Evolutionary conservation across 2,888 invertebrate genomes (phyloP), one percentile per base, ranked within the genome.

Genomic region (Seira musarum): DNA sequence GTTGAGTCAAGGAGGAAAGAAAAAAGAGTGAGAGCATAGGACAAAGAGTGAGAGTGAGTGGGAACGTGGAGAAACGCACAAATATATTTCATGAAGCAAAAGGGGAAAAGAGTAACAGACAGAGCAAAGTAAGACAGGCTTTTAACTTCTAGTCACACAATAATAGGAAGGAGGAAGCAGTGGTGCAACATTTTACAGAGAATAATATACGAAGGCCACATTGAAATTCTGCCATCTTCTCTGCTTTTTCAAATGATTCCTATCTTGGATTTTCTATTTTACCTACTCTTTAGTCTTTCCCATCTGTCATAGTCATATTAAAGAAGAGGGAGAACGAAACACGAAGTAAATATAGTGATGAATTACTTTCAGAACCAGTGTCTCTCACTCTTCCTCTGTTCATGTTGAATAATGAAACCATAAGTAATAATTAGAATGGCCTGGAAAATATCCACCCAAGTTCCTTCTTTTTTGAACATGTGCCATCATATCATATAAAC

Each of bases 291-390:
- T 68, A 19, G 49, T 63, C 63, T 24, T 19, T 25, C n/a, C n/a
- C n/a, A n/a, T n/a, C 57, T 57, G 57, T 57, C 57, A 57, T 57
- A 57, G 5, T 3, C n/a, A n/a, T n/a, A n/a, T n/a, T n/a, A n/a
- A 66, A 72, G 17, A 22, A 25, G 24, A 8, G 21, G 64, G n/a
- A n/a, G n/a, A n/a, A n/a, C n/a, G n/a, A n/a, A n/a, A n/a, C n/a
- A n/a, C n/a, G n/a, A n/a, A n/a, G n/a, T n/a, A n/a, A 77, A 77
- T 67, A 73, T 61, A 25, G 60, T 72, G 79, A 79, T 79, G 79
- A 73, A 79, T 79, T 73, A 72, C 71, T 79, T 79, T 79, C 64
- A 68, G 40, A 72, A 30, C 24, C 67, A 79, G 68, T 67, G 67
- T 61, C 61, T n/a, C 57, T n/a, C 17, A 5, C 57, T 19, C 13